phyloP scores from a whole-genome alignment of 1,140 invertebrate species.

The Anagrus nilaparvatae region DNA sequence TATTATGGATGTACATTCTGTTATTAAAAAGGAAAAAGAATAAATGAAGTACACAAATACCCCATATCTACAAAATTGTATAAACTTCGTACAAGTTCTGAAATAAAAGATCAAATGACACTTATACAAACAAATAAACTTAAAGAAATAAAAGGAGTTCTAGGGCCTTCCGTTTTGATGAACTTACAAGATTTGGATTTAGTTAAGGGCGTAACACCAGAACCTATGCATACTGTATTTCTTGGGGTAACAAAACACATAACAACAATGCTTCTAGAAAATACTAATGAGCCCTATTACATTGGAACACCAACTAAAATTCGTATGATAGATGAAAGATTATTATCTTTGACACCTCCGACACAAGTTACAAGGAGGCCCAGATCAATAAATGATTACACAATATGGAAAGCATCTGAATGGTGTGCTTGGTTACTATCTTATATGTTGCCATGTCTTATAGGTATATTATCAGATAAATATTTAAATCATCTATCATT shows the following conservation, averaged over 20 bases:
- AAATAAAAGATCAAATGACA: constrained; percentile 11
- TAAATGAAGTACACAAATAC: no score
- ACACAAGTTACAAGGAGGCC: constrained; percentile 2
- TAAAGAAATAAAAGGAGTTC: constrained; percentile 11
- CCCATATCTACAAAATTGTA: constrained; percentile 8
- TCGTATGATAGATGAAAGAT: not conserved
- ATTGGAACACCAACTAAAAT: not conserved
- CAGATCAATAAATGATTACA: not conserved
- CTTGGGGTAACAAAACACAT: constrained; percentile 11
- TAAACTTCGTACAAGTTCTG: no score
- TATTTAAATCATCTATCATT: constrained; percentile 14
- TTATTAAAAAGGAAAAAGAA: no score
- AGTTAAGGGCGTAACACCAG: constrained; percentile 14
- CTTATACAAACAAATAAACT: not conserved
- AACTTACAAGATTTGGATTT: constrained; percentile 12
- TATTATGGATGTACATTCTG: no score
- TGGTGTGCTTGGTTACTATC: constrained; percentile 15
- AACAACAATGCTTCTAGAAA: constrained; percentile 8
- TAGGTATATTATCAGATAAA: constrained; percentile 4
- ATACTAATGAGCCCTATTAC: constrained; percentile 4
- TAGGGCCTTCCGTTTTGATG: constrained; percentile 16
- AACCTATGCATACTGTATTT: constrained; percentile 17
- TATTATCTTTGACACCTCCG: constrained; percentile 9
- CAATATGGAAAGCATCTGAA: constrained; percentile 17
- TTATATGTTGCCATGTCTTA: constrained; percentile 12